Conservation (phyloP, 1,140 invertebrate genomes). For the Anastrepha obliqua region DNA sequence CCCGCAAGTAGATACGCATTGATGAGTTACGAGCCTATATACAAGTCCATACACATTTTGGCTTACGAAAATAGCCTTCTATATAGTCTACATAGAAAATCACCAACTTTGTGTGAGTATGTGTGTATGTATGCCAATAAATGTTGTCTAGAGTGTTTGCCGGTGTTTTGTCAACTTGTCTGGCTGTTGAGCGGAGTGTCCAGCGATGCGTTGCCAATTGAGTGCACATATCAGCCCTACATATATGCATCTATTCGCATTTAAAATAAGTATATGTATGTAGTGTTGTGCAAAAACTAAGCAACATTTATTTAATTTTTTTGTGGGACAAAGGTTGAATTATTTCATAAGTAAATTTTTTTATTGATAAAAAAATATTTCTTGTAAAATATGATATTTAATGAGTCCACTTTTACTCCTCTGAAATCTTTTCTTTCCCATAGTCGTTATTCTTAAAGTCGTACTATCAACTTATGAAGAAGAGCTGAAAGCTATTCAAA, state of each 20-base stretch:
- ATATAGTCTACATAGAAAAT: neutral
- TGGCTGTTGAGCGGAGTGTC: neutral
- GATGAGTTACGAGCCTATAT: neutral
- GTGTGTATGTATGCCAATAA: conserved; percentile 57
- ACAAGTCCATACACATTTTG: neutral
- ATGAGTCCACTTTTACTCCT: neutral
- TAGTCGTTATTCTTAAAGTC: too few relatives aligned
- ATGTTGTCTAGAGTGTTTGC: conserved; percentile 21
- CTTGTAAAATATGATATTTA: neutral
- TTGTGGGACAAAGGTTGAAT: too few relatives aligned
- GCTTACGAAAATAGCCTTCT: neutral
- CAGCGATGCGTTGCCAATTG: neutral
- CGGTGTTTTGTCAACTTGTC: conserved; percentile 43
- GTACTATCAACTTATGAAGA: too few relatives aligned
- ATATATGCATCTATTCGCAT: too few relatives aligned
- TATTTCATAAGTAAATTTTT: too few relatives aligned
- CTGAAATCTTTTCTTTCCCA: neutral
- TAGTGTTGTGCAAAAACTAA: neutral
- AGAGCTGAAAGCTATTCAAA: too few relatives aligned
- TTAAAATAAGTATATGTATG: neutral
- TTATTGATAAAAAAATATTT: neutral
- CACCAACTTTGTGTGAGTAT: conserved; percentile 18
- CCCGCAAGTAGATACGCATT: conserved; percentile 57
- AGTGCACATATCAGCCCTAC: neutral
- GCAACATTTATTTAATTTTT: neutral